Percentiles rank a stretch among this genome's conserved stretches.
phyloP scores from a whole-genome alignment of 2,888 invertebrate genomes.

The Tethea ocularis region DNA sequence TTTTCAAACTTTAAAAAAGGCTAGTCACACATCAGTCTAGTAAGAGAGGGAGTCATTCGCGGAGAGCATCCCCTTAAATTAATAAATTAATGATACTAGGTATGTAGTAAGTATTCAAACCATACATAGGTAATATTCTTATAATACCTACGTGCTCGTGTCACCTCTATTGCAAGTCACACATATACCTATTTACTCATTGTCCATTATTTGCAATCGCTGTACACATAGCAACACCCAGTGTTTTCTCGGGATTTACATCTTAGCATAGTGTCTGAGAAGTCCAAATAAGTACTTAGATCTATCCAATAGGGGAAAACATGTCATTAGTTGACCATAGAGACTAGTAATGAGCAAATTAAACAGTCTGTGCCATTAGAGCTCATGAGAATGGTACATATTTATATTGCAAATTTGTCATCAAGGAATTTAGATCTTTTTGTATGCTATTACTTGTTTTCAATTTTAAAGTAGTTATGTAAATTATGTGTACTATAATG shows the following conservation, averaged over 20 bases:
- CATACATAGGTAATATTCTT: too few species aligned
- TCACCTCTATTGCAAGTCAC: conserved; percentile 21
- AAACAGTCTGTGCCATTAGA: conserved; percentile 7
- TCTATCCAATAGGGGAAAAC: neutral
- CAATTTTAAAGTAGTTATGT: neutral
- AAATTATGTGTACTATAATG: too few species aligned
- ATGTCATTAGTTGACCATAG: conserved; percentile 9
- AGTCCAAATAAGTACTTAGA: conserved; percentile 6
- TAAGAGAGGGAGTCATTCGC: too few species aligned
- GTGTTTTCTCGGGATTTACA: conserved; percentile 28
- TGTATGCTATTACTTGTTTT: neutral
- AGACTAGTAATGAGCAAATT: conserved; percentile 14
- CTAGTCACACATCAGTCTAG: too few species aligned
- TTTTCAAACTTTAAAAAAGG: too few species aligned
- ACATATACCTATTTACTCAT: conserved; percentile 39
- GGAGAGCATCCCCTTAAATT: too few species aligned
- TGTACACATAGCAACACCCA: conserved; percentile 27
- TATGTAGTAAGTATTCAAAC: too few species aligned
- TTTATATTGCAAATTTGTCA: conserved; percentile 1
- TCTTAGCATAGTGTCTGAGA: conserved; percentile 15
- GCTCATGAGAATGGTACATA: conserved; percentile 6
- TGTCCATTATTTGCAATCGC: conserved; percentile 39
- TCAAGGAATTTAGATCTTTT: neutral
- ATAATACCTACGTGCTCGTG: conserved; percentile 14
- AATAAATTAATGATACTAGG: too few species aligned